These are phyloP conservation scores for Grammomys dolichurus DNA, from an alignment of 2,113 vertebrate genomes.

Conservation along the genomic window DNA sequence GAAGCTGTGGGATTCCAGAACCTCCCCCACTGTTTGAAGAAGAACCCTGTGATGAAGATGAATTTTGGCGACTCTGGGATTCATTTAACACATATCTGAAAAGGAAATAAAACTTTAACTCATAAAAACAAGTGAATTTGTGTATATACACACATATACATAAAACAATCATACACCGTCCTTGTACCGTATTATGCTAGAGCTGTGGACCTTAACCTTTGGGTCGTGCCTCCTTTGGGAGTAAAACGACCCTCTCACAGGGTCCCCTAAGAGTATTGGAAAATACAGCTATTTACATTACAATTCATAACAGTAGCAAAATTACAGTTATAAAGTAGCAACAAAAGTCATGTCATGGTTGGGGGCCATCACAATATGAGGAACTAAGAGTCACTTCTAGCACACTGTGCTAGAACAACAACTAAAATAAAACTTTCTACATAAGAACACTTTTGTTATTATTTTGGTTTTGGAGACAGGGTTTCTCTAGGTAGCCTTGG, in stretches of 20 bases:
- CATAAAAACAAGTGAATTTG: constrained; percentile 10
- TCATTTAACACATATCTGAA: constrained; percentile 96
- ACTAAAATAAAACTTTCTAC: constrained; percentile 41
- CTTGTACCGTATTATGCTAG: not conserved
- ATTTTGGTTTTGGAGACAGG: not conserved
- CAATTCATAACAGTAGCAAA: not conserved
- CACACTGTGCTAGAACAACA: not conserved
- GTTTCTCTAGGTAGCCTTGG: not conserved
- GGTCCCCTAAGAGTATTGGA: not conserved
- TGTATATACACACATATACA: not conserved
- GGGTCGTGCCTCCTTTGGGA: not conserved
- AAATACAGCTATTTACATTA: not conserved
- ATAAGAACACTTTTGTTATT: not conserved
- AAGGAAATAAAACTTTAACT: constrained; percentile 50
- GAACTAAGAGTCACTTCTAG: not conserved
- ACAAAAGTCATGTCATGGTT: not conserved
- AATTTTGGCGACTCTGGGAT: constrained; percentile 93
- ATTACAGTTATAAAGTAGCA: not conserved
- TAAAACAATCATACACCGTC: not conserved
- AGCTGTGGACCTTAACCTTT: not conserved
- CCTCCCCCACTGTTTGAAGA: constrained; percentile 84
- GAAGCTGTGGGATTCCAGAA: constrained; percentile 95
- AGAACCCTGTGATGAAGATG: constrained; percentile 91
- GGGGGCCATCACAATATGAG: not conserved
- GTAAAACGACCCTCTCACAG: not conserved